phyloP scores from a whole-genome alignment of 64 coral and sea anemone species.

The Montipora efflorescens region DNA sequence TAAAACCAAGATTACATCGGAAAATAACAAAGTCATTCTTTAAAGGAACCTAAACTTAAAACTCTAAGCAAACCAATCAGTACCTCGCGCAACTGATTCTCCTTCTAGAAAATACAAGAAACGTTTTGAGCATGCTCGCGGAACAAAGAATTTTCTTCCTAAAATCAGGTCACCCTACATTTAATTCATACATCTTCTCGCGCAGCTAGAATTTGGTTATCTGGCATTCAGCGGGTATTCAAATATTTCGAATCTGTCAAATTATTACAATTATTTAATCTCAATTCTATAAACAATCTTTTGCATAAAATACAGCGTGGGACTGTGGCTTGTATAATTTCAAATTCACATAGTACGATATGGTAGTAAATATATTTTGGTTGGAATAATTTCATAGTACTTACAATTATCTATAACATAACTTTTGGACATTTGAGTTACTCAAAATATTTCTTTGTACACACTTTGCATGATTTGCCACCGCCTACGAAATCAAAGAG shows the following conservation, averaged over 20 bases:
- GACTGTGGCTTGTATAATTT: neutral
- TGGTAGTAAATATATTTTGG: neutral
- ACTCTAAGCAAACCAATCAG: neutral
- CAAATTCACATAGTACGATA: conserved; percentile 24
- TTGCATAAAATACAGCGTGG: neutral
- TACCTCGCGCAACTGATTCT: neutral
- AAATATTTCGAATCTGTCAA: neutral
- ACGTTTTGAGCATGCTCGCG: neutral
- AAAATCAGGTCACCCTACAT: neutral
- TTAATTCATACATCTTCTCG: neutral
- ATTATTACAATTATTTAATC: neutral
- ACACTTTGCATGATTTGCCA: conserved; percentile 7
- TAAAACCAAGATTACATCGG: too few species aligned
- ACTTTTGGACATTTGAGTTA: neutral
- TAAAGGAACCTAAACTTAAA: neutral
- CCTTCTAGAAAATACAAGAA: neutral
- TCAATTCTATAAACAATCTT: conserved; percentile 33
- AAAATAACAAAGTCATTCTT: too few species aligned
- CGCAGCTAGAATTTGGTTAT: neutral
- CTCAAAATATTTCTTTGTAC: neutral
- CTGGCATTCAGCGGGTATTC: neutral
- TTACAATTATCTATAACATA: conserved; percentile 2
- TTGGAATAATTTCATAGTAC: neutral
- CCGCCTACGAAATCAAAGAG: too few species aligned
- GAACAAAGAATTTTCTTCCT: neutral